A percentile compares a stretch with the other conserved stretches of the same genome.
Evolutionary conservation across 2,797 vertebrate species (phyloP).

Genomic region (Pipistrellus pygmaeus): DNA sequence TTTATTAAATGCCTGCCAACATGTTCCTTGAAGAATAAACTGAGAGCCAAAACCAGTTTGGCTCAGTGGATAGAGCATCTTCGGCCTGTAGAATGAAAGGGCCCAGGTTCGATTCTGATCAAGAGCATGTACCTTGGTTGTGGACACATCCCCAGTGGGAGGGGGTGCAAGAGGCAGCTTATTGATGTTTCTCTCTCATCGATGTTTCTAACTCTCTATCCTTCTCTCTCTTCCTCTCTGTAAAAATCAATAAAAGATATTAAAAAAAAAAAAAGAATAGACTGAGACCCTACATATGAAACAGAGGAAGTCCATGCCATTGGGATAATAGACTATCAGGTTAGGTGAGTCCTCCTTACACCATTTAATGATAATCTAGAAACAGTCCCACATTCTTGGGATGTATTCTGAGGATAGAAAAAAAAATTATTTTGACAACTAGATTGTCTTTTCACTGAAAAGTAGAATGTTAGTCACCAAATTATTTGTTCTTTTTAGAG

Average conservation of each 20-base stretch:
- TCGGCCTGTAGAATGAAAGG: too few species aligned
- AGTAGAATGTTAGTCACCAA: neutral
- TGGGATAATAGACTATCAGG: neutral
- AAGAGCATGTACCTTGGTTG: too few species aligned
- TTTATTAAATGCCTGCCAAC: neutral
- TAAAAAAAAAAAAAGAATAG: neutral
- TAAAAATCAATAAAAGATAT: too few species aligned
- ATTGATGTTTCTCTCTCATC: too few species aligned
- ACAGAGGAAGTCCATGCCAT: neutral
- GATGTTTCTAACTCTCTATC: too few species aligned
- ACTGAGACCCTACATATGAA: neutral
- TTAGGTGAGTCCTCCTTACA: neutral
- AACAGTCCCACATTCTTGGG: neutral
- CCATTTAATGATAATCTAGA: neutral
- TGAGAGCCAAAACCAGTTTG: too few species aligned
- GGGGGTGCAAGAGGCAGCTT: too few species aligned
- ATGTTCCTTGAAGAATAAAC: neutral
- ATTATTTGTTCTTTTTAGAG: slow-evolving; percentile 37
- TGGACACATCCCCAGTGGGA: too few species aligned
- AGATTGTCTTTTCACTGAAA: slow-evolving; percentile 41
- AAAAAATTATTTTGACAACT: slow-evolving; percentile 33
- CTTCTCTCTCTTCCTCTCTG: too few species aligned
- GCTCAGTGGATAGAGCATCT: too few species aligned
- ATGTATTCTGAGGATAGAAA: neutral
- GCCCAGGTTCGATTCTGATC: too few species aligned